Conservation (phyloP, 2,888 invertebrate species). For the Agriopis marginaria region DNA sequence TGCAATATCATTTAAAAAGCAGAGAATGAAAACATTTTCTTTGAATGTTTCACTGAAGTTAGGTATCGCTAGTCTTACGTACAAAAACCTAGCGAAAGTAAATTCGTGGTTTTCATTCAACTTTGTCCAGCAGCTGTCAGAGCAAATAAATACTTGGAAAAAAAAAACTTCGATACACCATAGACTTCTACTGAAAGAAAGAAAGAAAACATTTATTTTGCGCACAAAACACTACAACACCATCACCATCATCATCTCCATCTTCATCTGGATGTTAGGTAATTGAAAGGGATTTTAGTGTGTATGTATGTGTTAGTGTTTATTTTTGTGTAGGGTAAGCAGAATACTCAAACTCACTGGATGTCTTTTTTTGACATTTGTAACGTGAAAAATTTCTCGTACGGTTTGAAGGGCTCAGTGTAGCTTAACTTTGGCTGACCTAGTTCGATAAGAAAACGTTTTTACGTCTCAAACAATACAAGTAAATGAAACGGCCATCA, state of each 20-base stretch:
- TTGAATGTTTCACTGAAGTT: too few relatives aligned
- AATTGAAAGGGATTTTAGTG: constrained; percentile 2
- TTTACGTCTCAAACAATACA: constrained; percentile 26
- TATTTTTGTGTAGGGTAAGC: neutral
- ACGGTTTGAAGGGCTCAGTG: neutral
- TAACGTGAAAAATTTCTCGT: neutral
- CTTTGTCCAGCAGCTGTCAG: neutral
- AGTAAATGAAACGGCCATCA: constrained; percentile 31
- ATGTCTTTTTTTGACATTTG: neutral
- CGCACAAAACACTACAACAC: too few relatives aligned
- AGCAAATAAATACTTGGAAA: neutral
- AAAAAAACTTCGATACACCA: neutral
- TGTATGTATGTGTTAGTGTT: too few relatives aligned
- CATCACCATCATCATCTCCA: too few relatives aligned
- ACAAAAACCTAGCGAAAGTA: too few relatives aligned
- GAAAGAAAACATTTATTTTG: too few relatives aligned
- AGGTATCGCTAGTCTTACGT: too few relatives aligned
- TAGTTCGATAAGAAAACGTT: constrained; percentile 29
- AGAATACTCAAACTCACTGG: neutral
- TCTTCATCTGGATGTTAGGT: neutral
- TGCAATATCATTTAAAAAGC: too few relatives aligned
- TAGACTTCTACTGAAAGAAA: neutral
- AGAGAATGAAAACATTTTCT: too few relatives aligned
- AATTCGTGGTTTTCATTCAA: too few relatives aligned
- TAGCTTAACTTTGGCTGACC: constrained; percentile 16